Conservation (phyloP, 2,797 vertebrate genomes). For the Gymnopithys bicolor region DNA sequence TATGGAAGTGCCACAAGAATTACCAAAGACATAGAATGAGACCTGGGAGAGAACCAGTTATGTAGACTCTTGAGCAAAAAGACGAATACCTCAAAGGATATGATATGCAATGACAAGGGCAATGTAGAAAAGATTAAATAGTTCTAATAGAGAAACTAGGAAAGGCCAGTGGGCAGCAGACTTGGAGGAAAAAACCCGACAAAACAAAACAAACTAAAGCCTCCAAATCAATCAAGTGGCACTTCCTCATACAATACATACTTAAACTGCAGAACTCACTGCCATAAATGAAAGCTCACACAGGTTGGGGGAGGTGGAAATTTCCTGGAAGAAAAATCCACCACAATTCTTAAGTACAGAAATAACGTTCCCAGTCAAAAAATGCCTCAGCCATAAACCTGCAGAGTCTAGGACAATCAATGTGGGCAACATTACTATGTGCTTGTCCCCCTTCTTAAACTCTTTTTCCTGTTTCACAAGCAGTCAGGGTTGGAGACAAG, state of each 20-base stretch:
- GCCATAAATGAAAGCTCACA: background rate
- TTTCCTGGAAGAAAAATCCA: background rate
- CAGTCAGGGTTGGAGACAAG: background rate
- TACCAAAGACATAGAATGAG: background rate
- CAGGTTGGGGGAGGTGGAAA: background rate
- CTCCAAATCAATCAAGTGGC: background rate
- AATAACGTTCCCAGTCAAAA: background rate
- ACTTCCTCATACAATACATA: conserved; percentile 33
- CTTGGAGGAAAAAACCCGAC: background rate
- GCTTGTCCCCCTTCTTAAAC: background rate
- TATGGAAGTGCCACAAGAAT: background rate
- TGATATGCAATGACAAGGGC: background rate
- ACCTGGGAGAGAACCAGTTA: background rate
- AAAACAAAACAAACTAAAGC: background rate
- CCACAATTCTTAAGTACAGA: background rate
- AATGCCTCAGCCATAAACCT: background rate
- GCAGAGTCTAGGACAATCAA: background rate
- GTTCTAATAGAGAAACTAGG: background rate
- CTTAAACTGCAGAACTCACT: background rate
- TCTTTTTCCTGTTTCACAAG: background rate
- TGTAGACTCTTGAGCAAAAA: background rate
- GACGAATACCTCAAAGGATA: background rate
- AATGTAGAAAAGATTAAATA: background rate
- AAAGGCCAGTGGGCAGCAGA: background rate
- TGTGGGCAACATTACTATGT: background rate